Evolutionary conservation across 1,140 invertebrate species (phyloP).

Genomic region (Mycetomoellerius zeteki): DNA sequence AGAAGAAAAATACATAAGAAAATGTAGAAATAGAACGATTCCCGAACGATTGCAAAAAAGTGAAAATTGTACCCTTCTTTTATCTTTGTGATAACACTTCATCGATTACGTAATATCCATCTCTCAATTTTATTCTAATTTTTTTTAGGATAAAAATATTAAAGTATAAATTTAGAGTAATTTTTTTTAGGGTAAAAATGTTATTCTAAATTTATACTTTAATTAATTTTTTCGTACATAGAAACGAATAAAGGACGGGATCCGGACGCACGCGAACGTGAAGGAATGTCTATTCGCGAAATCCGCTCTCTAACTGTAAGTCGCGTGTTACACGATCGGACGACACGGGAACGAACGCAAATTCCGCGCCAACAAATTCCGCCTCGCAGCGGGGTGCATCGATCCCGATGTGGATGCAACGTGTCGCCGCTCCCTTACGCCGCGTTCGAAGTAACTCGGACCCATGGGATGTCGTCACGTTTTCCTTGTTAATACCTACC

Average conservation of each 20-base stretch:
- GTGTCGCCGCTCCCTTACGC: slow-evolving; percentile 18
- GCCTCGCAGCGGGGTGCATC: slow-evolving; percentile 18
- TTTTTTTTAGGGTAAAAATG: neutral
- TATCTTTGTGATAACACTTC: too few species aligned
- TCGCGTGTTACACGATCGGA: slow-evolving; percentile 21
- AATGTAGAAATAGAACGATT: too few species aligned
- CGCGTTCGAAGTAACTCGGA: slow-evolving; percentile 42
- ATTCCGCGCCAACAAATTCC: slow-evolving; percentile 49
- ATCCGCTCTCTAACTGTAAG: slow-evolving; percentile 21
- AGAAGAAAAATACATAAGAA: too few species aligned
- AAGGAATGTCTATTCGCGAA: neutral
- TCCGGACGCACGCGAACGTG: neutral
- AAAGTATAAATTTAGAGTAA: neutral
- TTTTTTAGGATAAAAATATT: neutral
- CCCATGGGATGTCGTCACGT: slow-evolving; percentile 74
- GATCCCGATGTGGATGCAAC: neutral
- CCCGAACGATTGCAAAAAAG: too few species aligned
- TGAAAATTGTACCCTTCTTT: too few species aligned
- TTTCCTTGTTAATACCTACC: slow-evolving; percentile 71
- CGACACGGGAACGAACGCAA: slow-evolving; percentile 19
- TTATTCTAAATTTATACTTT: too few species aligned
- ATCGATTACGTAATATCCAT: neutral
- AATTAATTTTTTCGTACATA: neutral
- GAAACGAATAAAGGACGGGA: neutral
- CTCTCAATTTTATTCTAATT: neutral